Base-by-base conservation (phyloP, 2,113 vertebrate species). In the Turnix velox region DNA sequence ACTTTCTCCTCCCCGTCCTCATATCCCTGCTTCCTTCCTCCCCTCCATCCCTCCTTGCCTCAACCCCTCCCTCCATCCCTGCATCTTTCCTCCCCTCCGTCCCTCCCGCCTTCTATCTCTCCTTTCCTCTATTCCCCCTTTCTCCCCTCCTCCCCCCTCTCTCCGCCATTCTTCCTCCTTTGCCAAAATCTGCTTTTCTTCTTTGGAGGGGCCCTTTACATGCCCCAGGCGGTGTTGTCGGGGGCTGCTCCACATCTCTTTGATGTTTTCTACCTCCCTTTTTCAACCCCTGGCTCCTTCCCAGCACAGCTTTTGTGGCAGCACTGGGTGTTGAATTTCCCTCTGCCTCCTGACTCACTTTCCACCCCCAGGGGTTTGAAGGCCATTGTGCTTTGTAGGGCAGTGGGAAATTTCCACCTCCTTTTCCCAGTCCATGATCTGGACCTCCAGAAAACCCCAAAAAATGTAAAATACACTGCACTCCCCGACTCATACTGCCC, bases 401-500 rank as follows among this genome's bases (percentile, higher is more conserved):
- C 1, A 2, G 14, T 48, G 61, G 52, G 61, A 75, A 87, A 74
- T 84, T 59, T 51, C 61, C 39, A 25, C 20, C 40, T 88, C 16
- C 28, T 77, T 88, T 86, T 51, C 72, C 48, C 73, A 55, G 6
- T 6, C 14, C 15, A 0, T 33, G n/a, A 92, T 8, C 55, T 31
- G 17, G 12, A 55, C 37, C 67, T 73, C 9, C 42, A 48, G 61
- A 55, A 78, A 84, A 10, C 4, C 11, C 42, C 13, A 76, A 82
- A 58, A 1, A 4, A 2, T 48, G 23, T 28, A n/a, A 82, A 61
- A 49, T 7, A n/a, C 37, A 14, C 23, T 28, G 33, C 54, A 6
- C 18, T n/a, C 19, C 46, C 12, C 45, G 78, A 0, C 1, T 65
- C 39, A 5, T 4, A 0, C 15, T 22, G 18, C 15, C 12, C n/a